Evolutionary conservation across 2,113 vertebrate species (phyloP).

Genomic region (Melanocharis versteri): DNA sequence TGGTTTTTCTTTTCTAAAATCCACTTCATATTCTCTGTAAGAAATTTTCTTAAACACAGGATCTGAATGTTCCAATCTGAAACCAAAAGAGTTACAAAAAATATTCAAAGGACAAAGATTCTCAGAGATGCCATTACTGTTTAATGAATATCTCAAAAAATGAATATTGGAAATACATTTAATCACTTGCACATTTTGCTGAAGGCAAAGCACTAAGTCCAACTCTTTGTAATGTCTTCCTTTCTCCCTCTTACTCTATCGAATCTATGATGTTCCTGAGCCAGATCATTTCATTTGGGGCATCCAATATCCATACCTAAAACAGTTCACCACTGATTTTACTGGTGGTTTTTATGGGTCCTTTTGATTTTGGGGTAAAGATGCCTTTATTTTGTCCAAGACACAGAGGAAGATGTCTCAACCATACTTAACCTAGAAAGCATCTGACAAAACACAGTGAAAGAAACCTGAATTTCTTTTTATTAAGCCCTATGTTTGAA

Average conservation of each 20-base stretch:
- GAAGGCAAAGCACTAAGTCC: background rate
- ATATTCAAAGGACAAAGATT: background rate
- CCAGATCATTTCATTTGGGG: background rate
- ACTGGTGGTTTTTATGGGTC: background rate
- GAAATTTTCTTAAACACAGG: slow-evolving; percentile 87
- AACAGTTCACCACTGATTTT: background rate
- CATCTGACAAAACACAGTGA: background rate
- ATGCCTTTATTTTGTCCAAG: background rate
- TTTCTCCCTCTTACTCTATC: background rate
- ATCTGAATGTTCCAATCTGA: slow-evolving; percentile 43
- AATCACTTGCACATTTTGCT: background rate
- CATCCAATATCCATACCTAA: background rate
- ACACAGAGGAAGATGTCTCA: background rate
- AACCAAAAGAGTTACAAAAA: slow-evolving; percentile 19
- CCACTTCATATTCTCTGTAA: slow-evolving; percentile 88
- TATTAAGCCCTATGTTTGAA: background rate
- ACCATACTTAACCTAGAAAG: background rate
- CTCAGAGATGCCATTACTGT: background rate
- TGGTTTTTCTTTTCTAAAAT: slow-evolving; percentile 82
- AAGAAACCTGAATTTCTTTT: background rate
- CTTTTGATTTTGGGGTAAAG: background rate
- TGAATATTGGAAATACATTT: background rate
- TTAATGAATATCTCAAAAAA: background rate
- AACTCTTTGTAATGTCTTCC: background rate
- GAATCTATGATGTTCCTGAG: background rate